Percentiles rank a stretch among this genome's conserved stretches.
These are phyloP conservation scores for Nothocercus nigrocapillus DNA, from an alignment of 2,113 vertebrate species.

Conservation along the genomic window DNA sequence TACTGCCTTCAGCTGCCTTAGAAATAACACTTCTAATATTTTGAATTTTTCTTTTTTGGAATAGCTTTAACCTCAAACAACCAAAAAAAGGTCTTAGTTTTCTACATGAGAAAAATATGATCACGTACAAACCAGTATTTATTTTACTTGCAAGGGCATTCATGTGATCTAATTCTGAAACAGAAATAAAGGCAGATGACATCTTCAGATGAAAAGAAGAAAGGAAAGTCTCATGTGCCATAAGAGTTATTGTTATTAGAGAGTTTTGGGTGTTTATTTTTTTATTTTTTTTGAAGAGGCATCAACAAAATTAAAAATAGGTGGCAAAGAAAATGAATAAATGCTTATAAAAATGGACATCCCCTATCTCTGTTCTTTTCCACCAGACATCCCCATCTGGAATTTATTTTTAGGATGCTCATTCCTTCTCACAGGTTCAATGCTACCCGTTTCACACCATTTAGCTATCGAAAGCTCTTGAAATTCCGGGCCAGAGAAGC, in stretches of 20 bases:
- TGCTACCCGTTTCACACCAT: conserved; percentile 80
- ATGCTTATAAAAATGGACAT: background rate
- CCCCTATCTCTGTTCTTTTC: conserved; percentile 73
- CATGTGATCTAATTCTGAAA: background rate
- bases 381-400: conserved; percentile 85
- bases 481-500: conserved; percentile 83
- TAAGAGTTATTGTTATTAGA: background rate
- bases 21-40: background rate
- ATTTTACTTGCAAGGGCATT: background rate
- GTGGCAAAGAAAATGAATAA: conserved; percentile 13
- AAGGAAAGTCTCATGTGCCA: background rate
- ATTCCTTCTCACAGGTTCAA: conserved; percentile 78
- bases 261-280: background rate
- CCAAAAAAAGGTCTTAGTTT: background rate
- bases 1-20: background rate
- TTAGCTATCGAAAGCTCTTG: conserved; percentile 82
- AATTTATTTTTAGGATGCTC: conserved; percentile 86
- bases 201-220: background rate
- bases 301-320: conserved; percentile 31
- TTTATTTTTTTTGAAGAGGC: background rate
- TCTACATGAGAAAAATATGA: background rate
- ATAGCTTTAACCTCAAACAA: background rate
- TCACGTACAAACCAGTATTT: background rate
- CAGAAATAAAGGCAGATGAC: background rate
- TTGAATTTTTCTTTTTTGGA: background rate